Base-by-base conservation (phyloP, 2,113 vertebrate species). In the Manacus vitellinus region DNA sequence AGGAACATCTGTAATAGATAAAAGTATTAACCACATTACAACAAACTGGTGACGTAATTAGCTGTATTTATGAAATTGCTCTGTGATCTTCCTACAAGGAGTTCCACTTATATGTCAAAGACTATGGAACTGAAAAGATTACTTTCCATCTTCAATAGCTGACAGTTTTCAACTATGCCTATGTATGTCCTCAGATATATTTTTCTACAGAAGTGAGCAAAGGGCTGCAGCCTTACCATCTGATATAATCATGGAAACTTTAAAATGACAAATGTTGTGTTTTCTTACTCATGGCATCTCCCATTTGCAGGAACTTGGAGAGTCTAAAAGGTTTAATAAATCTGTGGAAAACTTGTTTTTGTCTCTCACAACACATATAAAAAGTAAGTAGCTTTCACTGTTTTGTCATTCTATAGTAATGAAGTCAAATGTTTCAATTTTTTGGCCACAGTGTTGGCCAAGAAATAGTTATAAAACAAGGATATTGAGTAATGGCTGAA, bases 321-420 rank as follows among this genome's bases (percentile, higher is more conserved):
- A 97, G 28, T 95, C 97, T 27, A 98, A 96, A 96, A 92, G 97
- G 76, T 99, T 99, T 71, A 98, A 98, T 92, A 99, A 98, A 88
- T 99, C 99, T 7, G 28, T 99, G 97, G 99, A 99, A 93, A 98
- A 99, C 82, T 75, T 99, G 43, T 98, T 99, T 97, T 95, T 98
- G 68, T 98, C 98, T 47, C 97, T 99, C 76, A 97, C 98, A 15
- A 98, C 98, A 55, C 98, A 98, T 33, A 98, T 99, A 49, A 99
- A 95, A 98, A 99, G 99, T 99, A 98, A 98, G 98, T 98, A 85
- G 19, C 21, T 88, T 72, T 91, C n/a, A 63, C 23, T 56, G 6
- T 82, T 89, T 87, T 89, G n/a, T 67, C 52, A 61, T 85, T 91
- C 27, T 80, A 85, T 35, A 63, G 24, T 55, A 75, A 39, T 0